Evolutionary conservation across 2,113 vertebrate species (phyloP), one percentile per base, ranked within the genome.

Genomic region (Alligator sinensis): DNA sequence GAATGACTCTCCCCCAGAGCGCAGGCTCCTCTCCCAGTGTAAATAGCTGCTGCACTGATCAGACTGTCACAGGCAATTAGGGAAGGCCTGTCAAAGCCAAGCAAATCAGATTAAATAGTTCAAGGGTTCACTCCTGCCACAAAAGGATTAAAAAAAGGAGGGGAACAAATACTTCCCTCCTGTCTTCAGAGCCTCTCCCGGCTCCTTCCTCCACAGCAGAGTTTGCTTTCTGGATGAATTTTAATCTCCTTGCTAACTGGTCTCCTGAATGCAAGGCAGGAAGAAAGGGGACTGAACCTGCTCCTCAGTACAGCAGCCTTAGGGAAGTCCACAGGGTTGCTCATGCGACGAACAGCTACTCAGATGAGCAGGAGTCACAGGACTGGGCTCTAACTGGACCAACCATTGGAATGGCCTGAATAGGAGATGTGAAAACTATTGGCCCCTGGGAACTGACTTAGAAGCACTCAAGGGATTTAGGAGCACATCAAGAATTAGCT

Each of bases 71-170:
- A 94, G 96, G 84, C 96, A 96, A 96, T 96, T 96, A 97, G 78
- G 0, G 5, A 82, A 34, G 91, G 91, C 88, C 92, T 95, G 94
- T 94, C 90, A 2, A 94, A 96, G 93, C 91, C 70, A 95, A 47
- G 94, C 77, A 96, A 96, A 96, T 97, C 96, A 94, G 94, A 96
- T 96, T 97, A 97, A 97, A 96, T 93, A 94, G 95, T 94, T 96
- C 96, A 88, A 82, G 94, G 95, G 94, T 92, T 94, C 55, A n/a
- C 91, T 89, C 25, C 2, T 63, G 28, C 90, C n/a, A 91, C 86
- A 9, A 90, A 66, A 74, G 80, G 90, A 87, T 91, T 95, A 84
- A 78, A 8, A 7, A 86, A 72, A 86, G 77, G 87, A 57, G 47
- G 47, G 47, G 72, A 91, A 74, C 24, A 59, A n/a, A 66, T 34